Evolutionary conservation across 1,140 invertebrate species (phyloP).

Genomic region (Sarcophaga bullata): DNA sequence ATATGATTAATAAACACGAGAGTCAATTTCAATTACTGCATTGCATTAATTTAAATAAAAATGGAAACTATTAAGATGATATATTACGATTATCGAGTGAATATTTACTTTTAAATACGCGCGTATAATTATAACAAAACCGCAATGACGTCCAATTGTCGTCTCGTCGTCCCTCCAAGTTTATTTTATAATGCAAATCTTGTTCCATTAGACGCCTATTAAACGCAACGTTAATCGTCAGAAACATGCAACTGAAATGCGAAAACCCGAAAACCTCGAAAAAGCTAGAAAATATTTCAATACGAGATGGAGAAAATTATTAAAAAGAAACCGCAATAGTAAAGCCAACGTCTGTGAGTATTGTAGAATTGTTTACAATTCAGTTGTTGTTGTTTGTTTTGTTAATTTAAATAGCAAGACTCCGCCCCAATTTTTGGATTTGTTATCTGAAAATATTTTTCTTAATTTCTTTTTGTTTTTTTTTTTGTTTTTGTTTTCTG

Average conservation of each 20-base stretch:
- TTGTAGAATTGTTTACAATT: constrained; percentile 16
- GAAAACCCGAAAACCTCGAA: neutral
- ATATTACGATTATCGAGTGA: too few relatives aligned
- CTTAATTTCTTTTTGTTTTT: too few relatives aligned
- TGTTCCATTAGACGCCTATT: constrained; percentile 15
- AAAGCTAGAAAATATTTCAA: neutral
- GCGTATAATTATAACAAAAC: too few relatives aligned
- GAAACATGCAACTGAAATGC: neutral
- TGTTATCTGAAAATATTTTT: neutral
- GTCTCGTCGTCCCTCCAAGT: too few relatives aligned
- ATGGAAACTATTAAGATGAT: too few relatives aligned
- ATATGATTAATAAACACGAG: too few relatives aligned
- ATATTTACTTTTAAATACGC: too few relatives aligned
- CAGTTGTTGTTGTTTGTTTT: neutral
- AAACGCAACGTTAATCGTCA: neutral
- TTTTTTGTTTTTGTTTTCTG: too few relatives aligned
- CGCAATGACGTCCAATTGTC: too few relatives aligned
- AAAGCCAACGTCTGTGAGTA: neutral
- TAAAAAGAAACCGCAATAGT: neutral
- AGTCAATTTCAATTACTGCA: too few relatives aligned
- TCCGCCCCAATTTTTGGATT: neutral
- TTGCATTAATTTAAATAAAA: too few relatives aligned
- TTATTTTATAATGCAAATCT: constrained; percentile 7
- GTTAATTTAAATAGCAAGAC: constrained; percentile 11
- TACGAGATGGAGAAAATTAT: neutral